Conservation (phyloP, 2,113 vertebrate species). For the Vombatus ursinus region DNA sequence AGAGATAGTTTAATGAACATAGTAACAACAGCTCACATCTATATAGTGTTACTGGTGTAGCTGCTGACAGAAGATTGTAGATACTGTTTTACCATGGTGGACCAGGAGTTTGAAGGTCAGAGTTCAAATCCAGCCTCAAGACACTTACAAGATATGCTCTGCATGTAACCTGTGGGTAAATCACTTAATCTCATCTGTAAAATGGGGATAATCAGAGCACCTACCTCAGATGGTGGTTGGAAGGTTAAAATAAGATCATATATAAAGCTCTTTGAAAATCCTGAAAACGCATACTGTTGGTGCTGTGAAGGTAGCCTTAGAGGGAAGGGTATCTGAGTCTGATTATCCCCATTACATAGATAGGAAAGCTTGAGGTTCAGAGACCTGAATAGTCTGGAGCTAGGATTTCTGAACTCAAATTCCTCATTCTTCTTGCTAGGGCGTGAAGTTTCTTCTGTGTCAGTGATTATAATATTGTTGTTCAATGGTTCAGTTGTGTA, state of each 20-base stretch:
- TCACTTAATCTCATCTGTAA: neutral
- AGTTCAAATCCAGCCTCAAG: neutral
- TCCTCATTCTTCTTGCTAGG: neutral
- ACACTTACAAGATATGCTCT: neutral
- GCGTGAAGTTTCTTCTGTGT: neutral
- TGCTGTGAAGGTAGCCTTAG: neutral
- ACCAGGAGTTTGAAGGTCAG: neutral
- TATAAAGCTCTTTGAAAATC: neutral
- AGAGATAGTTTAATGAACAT: neutral
- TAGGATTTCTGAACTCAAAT: neutral
- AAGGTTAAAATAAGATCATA: neutral
- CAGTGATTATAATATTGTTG: neutral
- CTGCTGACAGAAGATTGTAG: neutral
- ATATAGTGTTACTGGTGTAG: neutral
- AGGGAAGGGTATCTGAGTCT: neutral
- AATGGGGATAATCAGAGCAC: neutral
- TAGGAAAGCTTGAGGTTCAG: neutral
- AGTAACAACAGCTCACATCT: neutral
- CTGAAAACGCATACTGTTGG: neutral
- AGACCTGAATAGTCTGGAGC: neutral
- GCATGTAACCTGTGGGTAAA: neutral
- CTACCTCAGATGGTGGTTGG: neutral
- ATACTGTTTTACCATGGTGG: neutral
- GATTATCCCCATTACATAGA: neutral
- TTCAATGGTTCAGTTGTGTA: neutral